Conservation (phyloP, 2,797 vertebrate species). For the Pseudomugil tenellus region DNA sequence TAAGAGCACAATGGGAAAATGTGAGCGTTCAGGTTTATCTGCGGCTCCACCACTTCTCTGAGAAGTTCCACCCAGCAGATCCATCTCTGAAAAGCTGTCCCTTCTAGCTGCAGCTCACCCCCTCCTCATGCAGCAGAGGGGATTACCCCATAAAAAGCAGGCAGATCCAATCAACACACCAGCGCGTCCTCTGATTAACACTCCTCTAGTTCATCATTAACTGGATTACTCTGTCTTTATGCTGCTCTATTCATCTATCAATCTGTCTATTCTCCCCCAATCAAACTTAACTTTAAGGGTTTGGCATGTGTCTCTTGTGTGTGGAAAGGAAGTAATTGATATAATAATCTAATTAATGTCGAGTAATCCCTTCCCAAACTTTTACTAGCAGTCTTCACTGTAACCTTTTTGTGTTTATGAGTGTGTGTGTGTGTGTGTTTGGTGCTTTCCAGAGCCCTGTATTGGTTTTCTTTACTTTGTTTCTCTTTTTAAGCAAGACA, state of each 20-base stretch:
- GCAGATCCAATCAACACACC: conserved; percentile 72
- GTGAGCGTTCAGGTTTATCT: conserved; percentile 30
- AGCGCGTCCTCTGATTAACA: conserved; percentile 70
- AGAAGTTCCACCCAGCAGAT: conserved; percentile 44
- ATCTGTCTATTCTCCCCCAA: conserved; percentile 19
- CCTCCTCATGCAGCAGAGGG: conserved; percentile 52
- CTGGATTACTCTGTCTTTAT: conserved; percentile 68
- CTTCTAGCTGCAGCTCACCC: conserved; percentile 24
- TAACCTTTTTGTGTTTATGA: neutral
- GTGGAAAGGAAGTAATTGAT: conserved; percentile 48
- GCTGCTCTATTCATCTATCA: conserved; percentile 40
- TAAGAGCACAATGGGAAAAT: conserved; percentile 14
- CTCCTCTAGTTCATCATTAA: conserved; percentile 73
- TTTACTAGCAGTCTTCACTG: conserved; percentile 2
- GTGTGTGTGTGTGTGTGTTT: conserved; percentile 5
- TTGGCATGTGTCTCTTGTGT: conserved; percentile 28
- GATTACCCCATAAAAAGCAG: conserved; percentile 65
- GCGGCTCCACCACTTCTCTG: neutral
- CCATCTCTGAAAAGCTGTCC: conserved; percentile 35
- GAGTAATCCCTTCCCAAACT: neutral
- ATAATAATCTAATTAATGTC: conserved; percentile 45
- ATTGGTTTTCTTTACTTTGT: conserved; percentile 2
- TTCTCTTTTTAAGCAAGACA: conserved; percentile 9
- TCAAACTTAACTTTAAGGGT: conserved; percentile 41
- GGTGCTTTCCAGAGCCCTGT: conserved; percentile 11